Base-by-base conservation (phyloP, 1,140 invertebrate species). In the Oryctes rhinoceros region DNA sequence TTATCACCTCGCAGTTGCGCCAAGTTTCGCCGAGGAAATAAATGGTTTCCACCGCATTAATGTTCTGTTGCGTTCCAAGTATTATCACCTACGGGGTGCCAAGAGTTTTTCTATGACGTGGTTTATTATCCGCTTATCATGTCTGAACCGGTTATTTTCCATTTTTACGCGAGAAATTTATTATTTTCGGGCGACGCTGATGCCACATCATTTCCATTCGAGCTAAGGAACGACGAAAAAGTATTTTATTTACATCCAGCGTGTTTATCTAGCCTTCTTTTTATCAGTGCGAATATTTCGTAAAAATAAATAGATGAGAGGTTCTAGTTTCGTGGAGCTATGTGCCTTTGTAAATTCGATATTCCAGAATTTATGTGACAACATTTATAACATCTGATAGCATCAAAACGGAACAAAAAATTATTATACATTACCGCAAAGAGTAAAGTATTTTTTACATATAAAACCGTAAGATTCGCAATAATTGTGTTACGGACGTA, bases 51-150 rank as follows among this genome's bases (percentile, higher is more conserved):
- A 71, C 65, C 65, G 35, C 65, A 71, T 71, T 71, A 71, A 71
- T 71, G 65, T 71, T 71, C 65, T 71, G 65, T 71, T 71, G 65
- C 65, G 20, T 71, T 71, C 65, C 65, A 71, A 71, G 24, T 71
- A 71, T 71, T 71, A 71, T 71, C 65, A 71, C 65, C 65, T 71
- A 71, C 65, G 35, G 65, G 65, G 65, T 71, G 65, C 65, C 65
- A 71, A 15, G 65, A 71, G 65, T 71, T 71, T 71, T 71, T 71
- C 65, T 71, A 71, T 71, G 65, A 71, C 65, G 65, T 37, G 65
- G 65, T 71, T 71, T 71, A 71, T 71, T 71, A 71, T 71, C 65
- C 65, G 65, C 65, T 71, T 71, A 71, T 71, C 65, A 71, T 37
- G 65, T 71, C 65, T 71, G 65, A 71, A 30, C 65, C 65, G 20